A percentile compares a stretch with the other conserved stretches of the same genome.
Conservation (phyloP, 2,113 vertebrate species). For the Castor canadensis region DNA sequence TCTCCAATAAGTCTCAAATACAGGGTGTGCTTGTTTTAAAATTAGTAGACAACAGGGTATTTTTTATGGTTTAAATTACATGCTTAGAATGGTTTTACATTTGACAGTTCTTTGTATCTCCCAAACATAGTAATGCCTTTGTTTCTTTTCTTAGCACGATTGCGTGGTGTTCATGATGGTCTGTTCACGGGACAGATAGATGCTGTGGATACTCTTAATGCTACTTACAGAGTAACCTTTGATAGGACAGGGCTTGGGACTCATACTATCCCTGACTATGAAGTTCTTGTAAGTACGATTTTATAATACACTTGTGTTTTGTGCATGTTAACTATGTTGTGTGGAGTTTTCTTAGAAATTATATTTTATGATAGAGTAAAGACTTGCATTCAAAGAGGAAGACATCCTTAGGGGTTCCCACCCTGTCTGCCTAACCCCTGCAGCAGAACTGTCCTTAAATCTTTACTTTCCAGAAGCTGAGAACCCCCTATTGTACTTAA, state of each 20-base stretch:
- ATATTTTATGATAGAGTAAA: constrained; percentile 25
- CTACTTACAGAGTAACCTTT: constrained; percentile 97
- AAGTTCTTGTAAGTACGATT: constrained; percentile 94
- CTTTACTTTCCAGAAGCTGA: background rate
- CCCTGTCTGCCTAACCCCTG: background rate
- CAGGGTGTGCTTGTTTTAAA: background rate
- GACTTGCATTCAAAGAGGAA: background rate
- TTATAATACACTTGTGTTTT: background rate
- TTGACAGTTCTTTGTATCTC: constrained; percentile 19
- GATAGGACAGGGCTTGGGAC: constrained; percentile 97
- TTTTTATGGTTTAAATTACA: constrained; percentile 14
- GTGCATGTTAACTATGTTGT: background rate
- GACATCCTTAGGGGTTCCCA: background rate
- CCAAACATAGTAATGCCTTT: background rate
- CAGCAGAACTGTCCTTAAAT: background rate
- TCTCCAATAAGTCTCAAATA: constrained; percentile 47
- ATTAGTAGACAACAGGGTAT: background rate
- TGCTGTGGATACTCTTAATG: constrained; percentile 96
- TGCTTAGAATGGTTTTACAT: constrained; percentile 1
- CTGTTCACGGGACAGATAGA: constrained; percentile 98
- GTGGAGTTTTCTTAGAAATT: background rate
- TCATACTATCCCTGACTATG: constrained; percentile 98
- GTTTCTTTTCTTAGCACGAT: constrained; percentile 88
- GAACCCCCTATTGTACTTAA: background rate
- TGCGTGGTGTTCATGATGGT: constrained; percentile 95